Conservation (phyloP, 2,888 invertebrate species). For the Luperina nickerlii region DNA sequence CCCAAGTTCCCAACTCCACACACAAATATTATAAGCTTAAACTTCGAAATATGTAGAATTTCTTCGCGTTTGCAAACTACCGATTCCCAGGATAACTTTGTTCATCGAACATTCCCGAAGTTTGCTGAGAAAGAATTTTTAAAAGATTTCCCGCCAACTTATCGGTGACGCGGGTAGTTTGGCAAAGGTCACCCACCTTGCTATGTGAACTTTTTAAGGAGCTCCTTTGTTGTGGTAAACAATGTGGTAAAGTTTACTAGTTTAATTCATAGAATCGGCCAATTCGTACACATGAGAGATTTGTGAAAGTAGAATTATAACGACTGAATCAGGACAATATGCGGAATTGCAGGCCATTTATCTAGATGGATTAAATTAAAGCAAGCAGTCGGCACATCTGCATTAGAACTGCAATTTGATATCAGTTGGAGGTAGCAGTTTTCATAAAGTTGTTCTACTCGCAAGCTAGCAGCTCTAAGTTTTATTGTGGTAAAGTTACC, state of each 20-base stretch:
- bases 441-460: neutral
- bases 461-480: neutral
- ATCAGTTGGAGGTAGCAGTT: neutral
- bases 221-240: conserved; percentile 3
- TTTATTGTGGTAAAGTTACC: neutral
- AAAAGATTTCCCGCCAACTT: conserved; percentile 57
- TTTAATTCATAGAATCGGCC: neutral
- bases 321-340: no score
- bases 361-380: no score
- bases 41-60: conserved; percentile 45
- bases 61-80: conserved; percentile 52
- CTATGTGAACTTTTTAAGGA: conserved; percentile 18
- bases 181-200: conserved; percentile 33
- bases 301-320: no score
- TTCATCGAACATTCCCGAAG: conserved; percentile 55
- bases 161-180: conserved; percentile 30
- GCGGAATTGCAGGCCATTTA: no score
- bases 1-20: conserved; percentile 21
- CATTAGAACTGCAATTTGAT: no score
- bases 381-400: no score
- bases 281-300: neutral
- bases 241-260: neutral
- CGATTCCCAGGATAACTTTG: conserved; percentile 50
- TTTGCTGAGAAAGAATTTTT: conserved; percentile 53
- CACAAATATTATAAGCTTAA: conserved; percentile 52